A percentile compares a stretch with the other conserved stretches of the same genome.
These are phyloP conservation scores for Ploceus nigricollis DNA, from an alignment of 2,113 vertebrate genomes.

Conservation along the genomic window DNA sequence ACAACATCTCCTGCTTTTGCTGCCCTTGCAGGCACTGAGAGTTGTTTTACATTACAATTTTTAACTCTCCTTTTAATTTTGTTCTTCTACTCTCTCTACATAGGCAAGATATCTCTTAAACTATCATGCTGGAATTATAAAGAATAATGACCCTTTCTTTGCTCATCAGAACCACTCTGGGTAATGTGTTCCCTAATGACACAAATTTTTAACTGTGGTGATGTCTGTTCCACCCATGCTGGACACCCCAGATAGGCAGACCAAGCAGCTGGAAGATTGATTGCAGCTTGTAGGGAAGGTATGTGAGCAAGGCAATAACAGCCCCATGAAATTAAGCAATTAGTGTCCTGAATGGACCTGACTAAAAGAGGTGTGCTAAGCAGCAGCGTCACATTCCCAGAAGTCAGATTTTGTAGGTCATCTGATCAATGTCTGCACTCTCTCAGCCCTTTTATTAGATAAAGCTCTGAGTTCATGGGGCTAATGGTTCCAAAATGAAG, in stretches of 20 bases:
- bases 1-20: not conserved
- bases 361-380: not conserved
- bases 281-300: not conserved
- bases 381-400: not conserved
- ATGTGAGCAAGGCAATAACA: not conserved
- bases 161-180: not conserved
- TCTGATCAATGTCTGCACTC: not conserved
- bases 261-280: not conserved
- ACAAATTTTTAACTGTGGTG: not conserved
- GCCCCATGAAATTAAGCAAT: not conserved
- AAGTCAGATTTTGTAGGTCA: not conserved
- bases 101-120: not conserved
- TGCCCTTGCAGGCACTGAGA: not conserved
- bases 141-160: not conserved
- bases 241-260: not conserved
- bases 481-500: not conserved
- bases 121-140: not conserved
- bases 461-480: not conserved
- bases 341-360: not conserved
- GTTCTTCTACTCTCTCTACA: not conserved
- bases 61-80: not conserved
- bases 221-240: rapidly evolving
- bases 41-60: not conserved
- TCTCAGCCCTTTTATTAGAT: not conserved
- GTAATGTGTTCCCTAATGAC: not conserved